phyloP scores from a whole-genome alignment of 2,113 vertebrate genomes.

The Melospiza melodia region DNA sequence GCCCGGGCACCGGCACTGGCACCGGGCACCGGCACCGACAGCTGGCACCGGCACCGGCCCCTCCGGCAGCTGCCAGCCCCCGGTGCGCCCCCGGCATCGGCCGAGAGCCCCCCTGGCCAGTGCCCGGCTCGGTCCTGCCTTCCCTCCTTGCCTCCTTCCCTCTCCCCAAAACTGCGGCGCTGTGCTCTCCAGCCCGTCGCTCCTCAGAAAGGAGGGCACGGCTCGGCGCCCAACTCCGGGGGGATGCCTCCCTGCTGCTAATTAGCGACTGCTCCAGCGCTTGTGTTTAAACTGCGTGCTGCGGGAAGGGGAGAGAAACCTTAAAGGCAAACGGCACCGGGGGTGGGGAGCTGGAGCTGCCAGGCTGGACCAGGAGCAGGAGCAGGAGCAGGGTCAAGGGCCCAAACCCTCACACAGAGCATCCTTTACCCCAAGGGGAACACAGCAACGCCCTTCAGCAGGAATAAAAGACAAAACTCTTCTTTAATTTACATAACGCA shows the following conservation, averaged over 20 bases:
- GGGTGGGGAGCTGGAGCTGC: background rate
- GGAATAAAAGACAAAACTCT: background rate
- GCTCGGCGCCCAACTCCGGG: conserved; percentile 69
- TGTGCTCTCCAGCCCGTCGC: conserved; percentile 15
- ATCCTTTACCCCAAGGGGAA: background rate
- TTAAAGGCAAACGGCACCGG: conserved; percentile 12
- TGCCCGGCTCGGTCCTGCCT: background rate
- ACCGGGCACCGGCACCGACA: background rate
- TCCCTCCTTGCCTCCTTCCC: background rate
- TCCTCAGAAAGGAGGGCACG: conserved; percentile 62
- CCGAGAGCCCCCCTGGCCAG: background rate
- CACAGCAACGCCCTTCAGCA: background rate
- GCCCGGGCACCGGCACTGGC: background rate
- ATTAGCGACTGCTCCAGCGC: conserved; percentile 71
- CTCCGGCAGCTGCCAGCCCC: background rate
- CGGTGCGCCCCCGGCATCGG: background rate
- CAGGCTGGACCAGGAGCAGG: background rate
- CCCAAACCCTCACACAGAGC: background rate
- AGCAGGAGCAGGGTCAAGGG: background rate
- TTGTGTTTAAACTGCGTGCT: conserved; percentile 64
- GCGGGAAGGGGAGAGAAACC: conserved; percentile 33
- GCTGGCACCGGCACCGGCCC: too few relatives aligned
- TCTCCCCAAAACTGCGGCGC: background rate
- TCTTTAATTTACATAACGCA: background rate
- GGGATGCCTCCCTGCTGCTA: conserved; percentile 76